Percentiles rank a stretch among this genome's conserved stretches.
Evolutionary conservation across 1,140 invertebrate genomes (phyloP).

Genomic region (Ceratitis capitata): DNA sequence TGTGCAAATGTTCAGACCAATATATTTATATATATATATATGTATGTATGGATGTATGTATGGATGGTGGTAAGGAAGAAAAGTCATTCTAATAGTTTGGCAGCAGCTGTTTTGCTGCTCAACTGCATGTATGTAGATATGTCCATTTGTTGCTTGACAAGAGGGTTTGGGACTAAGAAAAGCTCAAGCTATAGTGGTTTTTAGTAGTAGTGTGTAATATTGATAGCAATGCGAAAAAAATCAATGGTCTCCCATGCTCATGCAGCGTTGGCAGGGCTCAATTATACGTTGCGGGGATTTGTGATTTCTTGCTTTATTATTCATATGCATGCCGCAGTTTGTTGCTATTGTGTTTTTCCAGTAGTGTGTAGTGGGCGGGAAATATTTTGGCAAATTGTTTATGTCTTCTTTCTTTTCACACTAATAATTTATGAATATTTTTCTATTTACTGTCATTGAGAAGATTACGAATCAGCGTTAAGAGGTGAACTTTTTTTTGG

Average conservation of each 20-base stretch:
- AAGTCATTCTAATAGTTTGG: constrained; percentile 53
- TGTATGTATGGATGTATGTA: not conserved
- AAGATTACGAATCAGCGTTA: constrained; percentile 5
- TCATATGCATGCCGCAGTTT: constrained; percentile 55
- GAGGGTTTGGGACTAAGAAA: not conserved
- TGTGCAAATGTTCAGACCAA: not conserved
- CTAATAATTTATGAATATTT: constrained; percentile 57
- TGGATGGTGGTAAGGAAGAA: constrained; percentile 44
- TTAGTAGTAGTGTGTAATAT: not conserved
- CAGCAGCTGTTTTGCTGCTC: constrained; percentile 50
- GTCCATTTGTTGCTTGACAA: not conserved
- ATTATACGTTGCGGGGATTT: constrained; percentile 64
- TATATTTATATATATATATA: too few relatives aligned
- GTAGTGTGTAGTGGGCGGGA: not conserved
- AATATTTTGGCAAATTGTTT: constrained; percentile 38
- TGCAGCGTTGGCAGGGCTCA: constrained; percentile 49
- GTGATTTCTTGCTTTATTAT: constrained; percentile 60
- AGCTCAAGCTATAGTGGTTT: not conserved
- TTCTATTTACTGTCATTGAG: constrained; percentile 26
- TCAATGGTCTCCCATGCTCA: constrained; percentile 59
- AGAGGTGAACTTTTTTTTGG: not conserved
- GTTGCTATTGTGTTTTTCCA: not conserved
- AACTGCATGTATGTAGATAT: constrained; percentile 36
- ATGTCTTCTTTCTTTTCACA: constrained; percentile 43
- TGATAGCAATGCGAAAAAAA: constrained; percentile 49